A percentile compares a stretch with the other conserved stretches of the same genome.
These are phyloP conservation scores for Erynnis tages DNA, from an alignment of 2,888 invertebrate genomes.

Conservation along the genomic window DNA sequence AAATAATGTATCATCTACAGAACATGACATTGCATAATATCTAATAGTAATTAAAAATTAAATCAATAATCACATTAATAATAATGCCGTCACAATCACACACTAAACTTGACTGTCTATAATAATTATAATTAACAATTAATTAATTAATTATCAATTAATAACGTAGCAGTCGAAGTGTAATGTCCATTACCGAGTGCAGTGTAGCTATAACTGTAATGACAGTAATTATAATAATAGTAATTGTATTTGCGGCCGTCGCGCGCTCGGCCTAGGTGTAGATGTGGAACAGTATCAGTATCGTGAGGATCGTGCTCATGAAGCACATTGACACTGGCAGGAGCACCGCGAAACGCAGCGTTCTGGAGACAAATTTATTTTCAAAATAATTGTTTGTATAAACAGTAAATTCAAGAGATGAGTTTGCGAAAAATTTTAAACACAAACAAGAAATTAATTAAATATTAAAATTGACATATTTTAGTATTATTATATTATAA, in stretches of 20 bases:
- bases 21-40: too few relatives aligned
- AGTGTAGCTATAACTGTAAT: conserved; percentile 20
- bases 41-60: too few relatives aligned
- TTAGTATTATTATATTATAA: too few relatives aligned
- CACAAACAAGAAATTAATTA: too few relatives aligned
- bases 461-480: too few relatives aligned
- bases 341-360: conserved; percentile 85
- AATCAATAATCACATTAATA: too few relatives aligned
- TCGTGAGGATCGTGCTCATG: conserved; percentile 87
- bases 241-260: conserved; percentile 8
- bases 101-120: too few relatives aligned
- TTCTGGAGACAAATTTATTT: conserved; percentile 60
- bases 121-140: conserved; percentile 12
- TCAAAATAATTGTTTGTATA: neutral
- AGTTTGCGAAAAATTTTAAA: too few relatives aligned
- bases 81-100: too few relatives aligned
- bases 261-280: conserved; percentile 66
- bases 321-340: conserved; percentile 87
- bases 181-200: conserved; percentile 19
- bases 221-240: conserved; percentile 17
- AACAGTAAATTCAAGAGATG: too few relatives aligned
- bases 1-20: too few relatives aligned
- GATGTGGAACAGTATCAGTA: conserved; percentile 85
- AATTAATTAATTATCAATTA: conserved; percentile 10
- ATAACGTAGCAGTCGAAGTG: conserved; percentile 14